Evolutionary conservation across 2,113 vertebrate genomes (phyloP).

Genomic region (Perca schrenkii): DNA sequence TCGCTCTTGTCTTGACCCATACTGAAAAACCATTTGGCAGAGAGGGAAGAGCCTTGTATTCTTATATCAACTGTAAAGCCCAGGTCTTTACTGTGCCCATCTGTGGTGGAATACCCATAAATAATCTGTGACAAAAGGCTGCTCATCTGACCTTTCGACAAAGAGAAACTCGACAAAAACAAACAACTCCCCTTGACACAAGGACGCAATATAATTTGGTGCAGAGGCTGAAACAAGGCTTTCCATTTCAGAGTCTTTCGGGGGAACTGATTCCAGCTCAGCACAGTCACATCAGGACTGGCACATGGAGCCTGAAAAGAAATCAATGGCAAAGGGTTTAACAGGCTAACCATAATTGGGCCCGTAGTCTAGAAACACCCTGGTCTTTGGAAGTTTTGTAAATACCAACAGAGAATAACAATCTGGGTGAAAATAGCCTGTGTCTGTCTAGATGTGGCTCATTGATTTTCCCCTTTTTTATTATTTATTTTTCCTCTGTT

Average conservation of each 20-base stretch:
- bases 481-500: slow-evolving; percentile 53
- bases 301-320: slow-evolving; percentile 62
- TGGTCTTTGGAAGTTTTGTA: slow-evolving; percentile 71
- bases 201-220: slow-evolving; percentile 76
- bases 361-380: slow-evolving; percentile 51
- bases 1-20: slow-evolving; percentile 37
- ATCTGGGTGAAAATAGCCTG: slow-evolving; percentile 54
- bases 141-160: slow-evolving; percentile 71
- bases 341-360: slow-evolving; percentile 72
- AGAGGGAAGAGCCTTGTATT: slow-evolving; percentile 43
- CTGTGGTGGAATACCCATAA: slow-evolving; percentile 63
- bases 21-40: slow-evolving; percentile 51
- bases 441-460: slow-evolving; percentile 56
- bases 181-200: slow-evolving; percentile 78
- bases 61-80: slow-evolving; percentile 34
- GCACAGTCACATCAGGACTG: slow-evolving; percentile 54
- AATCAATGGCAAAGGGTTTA: slow-evolving; percentile 75
- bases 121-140: slow-evolving; percentile 74
- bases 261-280: slow-evolving; percentile 62
- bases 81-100: slow-evolving; percentile 43
- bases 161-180: slow-evolving; percentile 73
- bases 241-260: slow-evolving; percentile 70
- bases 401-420: slow-evolving; percentile 65
- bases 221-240: slow-evolving; percentile 69
- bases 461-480: slow-evolving; percentile 62